Percentiles rank a stretch among this genome's conserved stretches.
Evolutionary conservation across 2,797 vertebrate species (phyloP).

Genomic region (Sebastes reedi): DNA sequence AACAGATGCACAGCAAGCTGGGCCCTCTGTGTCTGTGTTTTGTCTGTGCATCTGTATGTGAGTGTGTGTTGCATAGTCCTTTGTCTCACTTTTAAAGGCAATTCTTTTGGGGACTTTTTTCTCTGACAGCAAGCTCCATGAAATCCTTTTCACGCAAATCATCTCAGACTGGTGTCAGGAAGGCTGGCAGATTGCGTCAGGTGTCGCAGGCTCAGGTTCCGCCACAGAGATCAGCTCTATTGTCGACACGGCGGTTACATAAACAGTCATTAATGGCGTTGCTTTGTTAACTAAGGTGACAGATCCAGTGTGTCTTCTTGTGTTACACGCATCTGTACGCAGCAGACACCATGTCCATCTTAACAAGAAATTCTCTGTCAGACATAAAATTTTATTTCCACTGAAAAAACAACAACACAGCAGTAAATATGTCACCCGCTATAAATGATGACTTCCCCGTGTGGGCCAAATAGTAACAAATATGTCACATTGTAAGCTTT

Average conservation of each 20-base stretch:
- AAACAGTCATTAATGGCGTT: constrained; percentile 26
- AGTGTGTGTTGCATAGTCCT: neutral
- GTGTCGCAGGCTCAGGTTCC: constrained; percentile 4
- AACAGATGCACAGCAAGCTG: constrained; percentile 32
- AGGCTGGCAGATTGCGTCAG: constrained; percentile 18
- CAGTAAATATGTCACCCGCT: constrained; percentile 49
- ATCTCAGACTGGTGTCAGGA: constrained; percentile 8
- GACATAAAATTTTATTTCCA: constrained; percentile 47
- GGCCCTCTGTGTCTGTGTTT: constrained; percentile 4
- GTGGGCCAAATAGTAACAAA: constrained; percentile 36
- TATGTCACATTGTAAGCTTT: constrained; percentile 35
- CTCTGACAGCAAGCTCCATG: neutral
- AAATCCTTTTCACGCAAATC: neutral
- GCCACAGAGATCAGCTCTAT: neutral
- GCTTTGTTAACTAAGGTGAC: constrained; percentile 15
- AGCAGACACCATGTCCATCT: constrained; percentile 12
- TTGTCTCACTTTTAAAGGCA: constrained; percentile 30
- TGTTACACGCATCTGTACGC: neutral
- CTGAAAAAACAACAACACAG: constrained; percentile 39
- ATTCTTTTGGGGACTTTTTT: constrained; percentile 13
- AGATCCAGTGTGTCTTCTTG: neutral
- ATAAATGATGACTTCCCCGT: constrained; percentile 45
- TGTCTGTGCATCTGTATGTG: constrained; percentile 6
- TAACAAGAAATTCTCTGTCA: constrained; percentile 30
- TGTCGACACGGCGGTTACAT: neutral